These are phyloP conservation scores for Forbesichthys agassizii DNA, from an alignment of 2,113 vertebrate genomes.

Conservation along the genomic window DNA sequence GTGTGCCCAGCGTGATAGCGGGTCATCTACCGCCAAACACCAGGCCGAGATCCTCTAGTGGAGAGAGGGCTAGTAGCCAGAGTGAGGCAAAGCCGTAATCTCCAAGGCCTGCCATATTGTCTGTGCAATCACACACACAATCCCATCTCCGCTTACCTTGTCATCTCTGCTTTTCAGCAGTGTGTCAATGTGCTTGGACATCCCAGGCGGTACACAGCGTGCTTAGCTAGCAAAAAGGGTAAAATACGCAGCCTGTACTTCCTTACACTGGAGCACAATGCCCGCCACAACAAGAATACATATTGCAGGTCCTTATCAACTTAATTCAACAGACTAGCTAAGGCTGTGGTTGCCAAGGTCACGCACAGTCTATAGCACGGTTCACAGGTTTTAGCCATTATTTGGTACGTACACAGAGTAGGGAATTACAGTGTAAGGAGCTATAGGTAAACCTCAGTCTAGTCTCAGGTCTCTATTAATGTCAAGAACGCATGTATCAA, in stretches of 20 bases:
- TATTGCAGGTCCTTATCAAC: slow-evolving; percentile 72
- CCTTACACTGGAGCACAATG: slow-evolving; percentile 35
- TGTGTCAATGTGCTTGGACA: slow-evolving; percentile 49
- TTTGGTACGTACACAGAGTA: neutral
- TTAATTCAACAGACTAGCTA: slow-evolving; percentile 70
- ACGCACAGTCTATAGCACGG: slow-evolving; percentile 24
- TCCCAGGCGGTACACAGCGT: slow-evolving; percentile 1
- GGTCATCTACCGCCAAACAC: neutral
- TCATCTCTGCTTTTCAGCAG: slow-evolving; percentile 58
- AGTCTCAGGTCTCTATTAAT: too few relatives aligned
- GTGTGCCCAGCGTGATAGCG: neutral
- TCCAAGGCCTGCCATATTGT: slow-evolving; percentile 42
- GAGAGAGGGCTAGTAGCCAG: slow-evolving; percentile 37
- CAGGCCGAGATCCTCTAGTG: slow-evolving; percentile 28
- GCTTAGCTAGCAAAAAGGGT: neutral
- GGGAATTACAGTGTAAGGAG: neutral
- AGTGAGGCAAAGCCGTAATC: slow-evolving; percentile 56
- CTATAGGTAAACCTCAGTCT: neutral
- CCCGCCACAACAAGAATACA: slow-evolving; percentile 29
- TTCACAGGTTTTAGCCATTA: slow-evolving; percentile 15
- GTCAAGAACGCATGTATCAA: neutral
- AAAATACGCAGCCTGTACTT: slow-evolving; percentile 37
- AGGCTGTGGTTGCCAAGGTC: slow-evolving; percentile 61
- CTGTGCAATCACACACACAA: neutral
- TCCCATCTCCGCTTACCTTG: slow-evolving; percentile 51